Evolutionary conservation across 2,113 vertebrate genomes (phyloP).

Genomic region (Saccopteryx leptura): DNA sequence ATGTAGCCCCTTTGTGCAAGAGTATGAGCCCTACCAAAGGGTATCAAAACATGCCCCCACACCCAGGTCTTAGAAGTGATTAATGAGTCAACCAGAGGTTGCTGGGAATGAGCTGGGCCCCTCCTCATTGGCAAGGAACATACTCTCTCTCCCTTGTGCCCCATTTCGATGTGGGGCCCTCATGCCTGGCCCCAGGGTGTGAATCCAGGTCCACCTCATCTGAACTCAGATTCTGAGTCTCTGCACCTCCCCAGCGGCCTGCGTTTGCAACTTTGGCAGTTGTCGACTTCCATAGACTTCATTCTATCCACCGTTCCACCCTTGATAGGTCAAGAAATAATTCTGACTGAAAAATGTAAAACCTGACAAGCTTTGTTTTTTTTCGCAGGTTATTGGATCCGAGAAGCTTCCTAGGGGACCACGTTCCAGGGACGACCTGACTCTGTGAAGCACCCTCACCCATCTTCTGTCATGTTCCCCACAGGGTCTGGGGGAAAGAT

Average conservation of each 20-base stretch:
- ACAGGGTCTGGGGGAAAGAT: constrained; percentile 52
- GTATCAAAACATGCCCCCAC: not conserved
- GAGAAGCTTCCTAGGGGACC: not conserved
- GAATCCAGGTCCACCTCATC: not conserved
- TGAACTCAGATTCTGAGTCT: constrained; percentile 12
- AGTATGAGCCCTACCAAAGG: not conserved
- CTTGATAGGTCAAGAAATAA: not conserved
- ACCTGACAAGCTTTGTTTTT: constrained; percentile 56
- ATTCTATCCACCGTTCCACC: not conserved
- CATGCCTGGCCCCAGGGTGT: not conserved
- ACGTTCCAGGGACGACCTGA: not conserved
- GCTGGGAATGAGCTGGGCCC: not conserved
- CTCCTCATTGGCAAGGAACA: not conserved
- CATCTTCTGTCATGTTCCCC: constrained; percentile 5
- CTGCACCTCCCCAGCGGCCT: not conserved
- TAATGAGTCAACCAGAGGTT: not conserved
- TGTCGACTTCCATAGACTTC: not conserved
- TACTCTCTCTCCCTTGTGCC: not conserved
- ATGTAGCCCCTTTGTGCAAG: not conserved
- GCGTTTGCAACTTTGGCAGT: not conserved
- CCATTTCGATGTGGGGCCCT: not conserved
- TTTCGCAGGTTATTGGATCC: constrained; percentile 61
- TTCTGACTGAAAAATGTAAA: constrained; percentile 24
- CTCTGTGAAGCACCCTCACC: not conserved
- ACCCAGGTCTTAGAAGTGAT: constrained; percentile 7